phyloP scores from a whole-genome alignment of 1,140 invertebrate genomes.

The Papilio polytes region DNA sequence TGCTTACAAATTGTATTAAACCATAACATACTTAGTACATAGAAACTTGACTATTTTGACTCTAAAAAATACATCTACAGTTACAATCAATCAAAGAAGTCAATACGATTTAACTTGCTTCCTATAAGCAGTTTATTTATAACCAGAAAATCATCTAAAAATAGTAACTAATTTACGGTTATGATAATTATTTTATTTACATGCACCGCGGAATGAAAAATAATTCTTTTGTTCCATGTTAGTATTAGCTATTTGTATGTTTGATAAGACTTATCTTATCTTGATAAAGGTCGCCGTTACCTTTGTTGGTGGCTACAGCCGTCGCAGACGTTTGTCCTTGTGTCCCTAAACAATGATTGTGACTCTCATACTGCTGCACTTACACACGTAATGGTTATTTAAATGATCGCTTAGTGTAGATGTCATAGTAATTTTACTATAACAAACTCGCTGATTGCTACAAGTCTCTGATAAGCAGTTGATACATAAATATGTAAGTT shows the following conservation, averaged over 20 bases:
- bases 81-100: too few relatives aligned
- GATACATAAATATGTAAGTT: not conserved
- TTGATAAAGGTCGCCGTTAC: not conserved
- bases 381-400: not conserved
- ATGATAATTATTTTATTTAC: not conserved
- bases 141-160: too few relatives aligned
- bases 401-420: not conserved
- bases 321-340: not conserved
- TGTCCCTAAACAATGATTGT: not conserved
- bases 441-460: too few relatives aligned
- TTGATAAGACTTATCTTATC: slow-evolving; percentile 15
- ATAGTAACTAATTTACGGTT: too few relatives aligned
- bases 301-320: not conserved
- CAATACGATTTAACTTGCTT: too few relatives aligned
- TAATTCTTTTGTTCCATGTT: not conserved
- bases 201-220: not conserved
- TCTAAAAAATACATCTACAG: not conserved
- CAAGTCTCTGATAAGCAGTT: too few relatives aligned
- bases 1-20: not conserved
- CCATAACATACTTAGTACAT: not conserved
- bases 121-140: too few relatives aligned
- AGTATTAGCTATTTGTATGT: not conserved
- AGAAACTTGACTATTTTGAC: not conserved
- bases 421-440: not conserved
- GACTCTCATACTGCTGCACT: not conserved